Evolutionary conservation across 64 coral and sea anemone genomes (phyloP), one percentile per base, ranked within the genome.

Genomic region (Montipora sp.): DNA sequence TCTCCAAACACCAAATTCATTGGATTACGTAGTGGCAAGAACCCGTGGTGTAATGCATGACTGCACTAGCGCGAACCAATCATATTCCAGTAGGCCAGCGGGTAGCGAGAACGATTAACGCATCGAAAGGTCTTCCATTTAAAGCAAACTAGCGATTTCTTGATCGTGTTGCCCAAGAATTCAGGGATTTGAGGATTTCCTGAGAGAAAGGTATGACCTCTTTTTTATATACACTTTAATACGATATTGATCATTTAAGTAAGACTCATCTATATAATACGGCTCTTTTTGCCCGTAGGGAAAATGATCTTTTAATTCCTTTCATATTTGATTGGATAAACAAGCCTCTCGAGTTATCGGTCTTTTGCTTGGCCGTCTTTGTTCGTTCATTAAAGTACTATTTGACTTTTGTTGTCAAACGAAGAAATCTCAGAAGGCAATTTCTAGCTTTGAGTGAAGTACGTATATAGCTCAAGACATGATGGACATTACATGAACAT

Each of bases 121-220:
- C 82, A 85, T 85, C 82, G 27, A 46, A 85, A 85, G 27, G 15
- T 71, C 13, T 85, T 70, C 82, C 82, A 85, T 85, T 85, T 85
- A 85, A 85, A 85, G 82, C 82, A 71, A 85, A 85, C 63, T 49
- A 85, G 82, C 44, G 65, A 71, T 72, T 85, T 85, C 82, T 60
- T 85, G 82, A 85, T 85, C 65, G 82, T 85, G 82, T 85, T 85
- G 66, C 82, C 82, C 82, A 23, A 85, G 82, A 45, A 48, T 71
- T 85, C 82, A 85, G 82, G 82, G 82, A 71, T 85, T 85, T 85
- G 68, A 71, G 82, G 82, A 71, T 85, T 85, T 85, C 82, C 82
- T 85, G 82, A 85, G 59, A 85, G 65, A 85, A 85, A 70, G 82
- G 82, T 85, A 72, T 19, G 82, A 5, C 11, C 11, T 4, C 9